Evolutionary conservation across 2,888 invertebrate species (phyloP).

Genomic region (Atethmia centrago): DNA sequence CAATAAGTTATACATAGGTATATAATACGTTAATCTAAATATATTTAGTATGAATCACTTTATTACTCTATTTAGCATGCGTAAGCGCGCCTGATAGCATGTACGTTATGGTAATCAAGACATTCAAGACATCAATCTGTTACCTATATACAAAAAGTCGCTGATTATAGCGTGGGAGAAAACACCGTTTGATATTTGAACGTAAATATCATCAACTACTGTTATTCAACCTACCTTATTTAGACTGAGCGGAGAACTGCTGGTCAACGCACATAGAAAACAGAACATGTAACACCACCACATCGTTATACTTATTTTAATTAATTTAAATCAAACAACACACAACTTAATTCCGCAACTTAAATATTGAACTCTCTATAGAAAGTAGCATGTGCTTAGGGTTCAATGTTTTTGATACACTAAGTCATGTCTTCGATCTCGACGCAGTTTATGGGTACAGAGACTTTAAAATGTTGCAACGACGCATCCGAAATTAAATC

Average conservation of each 20-base stretch:
- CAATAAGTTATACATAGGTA: constrained; percentile 12
- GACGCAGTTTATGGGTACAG: constrained; percentile 80
- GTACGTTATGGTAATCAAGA: constrained; percentile 47
- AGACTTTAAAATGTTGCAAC: constrained; percentile 82
- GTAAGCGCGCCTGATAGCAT: constrained; percentile 4
- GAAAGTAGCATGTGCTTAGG: constrained; percentile 77
- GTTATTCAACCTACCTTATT: constrained; percentile 79
- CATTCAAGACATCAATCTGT: constrained; percentile 4
- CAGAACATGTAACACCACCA: constrained; percentile 74
- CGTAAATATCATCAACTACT: constrained; percentile 62
- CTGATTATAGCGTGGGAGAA: constrained; percentile 33
- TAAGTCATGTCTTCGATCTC: constrained; percentile 84
- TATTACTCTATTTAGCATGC: constrained; percentile 48
- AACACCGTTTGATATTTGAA: constrained; percentile 45
- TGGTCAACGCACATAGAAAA: constrained; percentile 73
- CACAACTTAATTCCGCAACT: constrained; percentile 53
- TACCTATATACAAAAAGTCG: constrained; percentile 44
- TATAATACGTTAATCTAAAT: constrained; percentile 11
- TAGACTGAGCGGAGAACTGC: constrained; percentile 66
- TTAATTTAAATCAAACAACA: constrained; percentile 35
- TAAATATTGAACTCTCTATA: constrained; percentile 62
- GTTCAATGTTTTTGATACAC: constrained; percentile 85
- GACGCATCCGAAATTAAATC: constrained; percentile 38
- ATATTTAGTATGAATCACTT: constrained; percentile 39
- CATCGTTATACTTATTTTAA: constrained; percentile 67